Evolutionary conservation across 2,797 vertebrate species (phyloP), one percentile per base, ranked within the genome.

Genomic region (Pseudopleuronectes americanus): DNA sequence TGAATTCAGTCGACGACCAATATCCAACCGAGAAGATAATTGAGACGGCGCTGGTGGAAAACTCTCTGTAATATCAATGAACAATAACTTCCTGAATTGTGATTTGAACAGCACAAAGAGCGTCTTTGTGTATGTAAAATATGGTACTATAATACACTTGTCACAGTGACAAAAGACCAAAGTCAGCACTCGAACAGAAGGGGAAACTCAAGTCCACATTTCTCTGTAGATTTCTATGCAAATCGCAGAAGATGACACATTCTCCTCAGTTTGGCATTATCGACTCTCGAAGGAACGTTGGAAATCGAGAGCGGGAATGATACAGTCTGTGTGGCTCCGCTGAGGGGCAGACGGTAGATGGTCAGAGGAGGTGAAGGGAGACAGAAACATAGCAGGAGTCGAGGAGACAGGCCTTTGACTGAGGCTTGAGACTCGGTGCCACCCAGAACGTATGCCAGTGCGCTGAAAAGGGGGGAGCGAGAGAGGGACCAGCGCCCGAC

Each of bases 381-480:
- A 74, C 76, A 78, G 69, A 71, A 75, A 61, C 67, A 24, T 57
- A 57, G 58, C 68, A 48, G 49, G 56, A 82, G 45, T 60, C 64
- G 6, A 36, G 77, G 59, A 85, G 81, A 87, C 77, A 49, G 74
- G 55, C 48, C 67, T 89, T 85, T 84, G 83, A 88, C 84, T 72
- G 64, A 75, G 65, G 52, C 83, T 68, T 77, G 86, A 88, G 86
- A 79, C 74, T 57, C 54, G 73, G 81, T 92, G 91, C 92, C 93
- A 93, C 92, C 92, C 92, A 93, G 90, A 83, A 90, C 68, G 68
- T 65, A 79, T 82, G 87, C 79, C 73, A 82, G 76, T 57, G 77
- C 74, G 85, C 73, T 83, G 78, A 88, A 60, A 87, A 74, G 43
- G 48, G 71, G 78, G 79, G 79, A 79, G 67, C 71, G 77, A 72